A percentile compares a stretch with the other conserved stretches of the same genome.
Evolutionary conservation across 1,140 invertebrate species (phyloP).

Genomic region (Drosophila eugracilis): DNA sequence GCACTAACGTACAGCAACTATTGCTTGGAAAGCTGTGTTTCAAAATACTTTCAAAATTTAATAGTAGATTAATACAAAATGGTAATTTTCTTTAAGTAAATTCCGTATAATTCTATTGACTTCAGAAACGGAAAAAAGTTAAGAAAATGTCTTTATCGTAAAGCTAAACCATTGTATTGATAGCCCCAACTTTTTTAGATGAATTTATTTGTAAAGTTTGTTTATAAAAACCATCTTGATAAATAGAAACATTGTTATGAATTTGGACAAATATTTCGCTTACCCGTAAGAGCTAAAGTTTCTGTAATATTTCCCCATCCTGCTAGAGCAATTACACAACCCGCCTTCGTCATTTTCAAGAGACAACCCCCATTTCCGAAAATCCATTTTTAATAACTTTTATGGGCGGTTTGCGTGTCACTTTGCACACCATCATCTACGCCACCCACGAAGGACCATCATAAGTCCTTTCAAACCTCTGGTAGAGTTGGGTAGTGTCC

Average conservation of each 20-base stretch:
- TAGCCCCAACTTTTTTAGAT: too few relatives aligned
- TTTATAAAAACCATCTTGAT: neutral
- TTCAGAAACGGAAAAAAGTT: too few relatives aligned
- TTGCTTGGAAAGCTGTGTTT: too few relatives aligned
- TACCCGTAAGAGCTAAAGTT: neutral
- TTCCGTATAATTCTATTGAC: too few relatives aligned
- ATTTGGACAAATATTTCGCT: too few relatives aligned
- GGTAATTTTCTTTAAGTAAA: too few relatives aligned
- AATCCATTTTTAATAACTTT: conserved; percentile 65
- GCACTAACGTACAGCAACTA: too few relatives aligned
- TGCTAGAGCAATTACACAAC: neutral
- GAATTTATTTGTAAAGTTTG: neutral
- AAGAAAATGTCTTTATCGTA: too few relatives aligned
- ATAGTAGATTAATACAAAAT: too few relatives aligned
- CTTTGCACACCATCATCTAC: conserved; percentile 23
- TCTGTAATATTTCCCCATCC: conserved; percentile 1
- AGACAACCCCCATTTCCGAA: conserved; percentile 27
- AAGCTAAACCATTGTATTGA: too few relatives aligned
- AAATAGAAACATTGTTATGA: neutral
- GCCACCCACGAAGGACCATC: conserved; percentile 10
- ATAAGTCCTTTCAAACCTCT: conserved; percentile 20
- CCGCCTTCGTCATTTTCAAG: neutral
- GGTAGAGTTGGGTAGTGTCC: neutral
- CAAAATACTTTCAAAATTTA: too few relatives aligned
- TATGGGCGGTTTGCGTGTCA: conserved; percentile 62